Conservation (phyloP, 2,113 vertebrate genomes). For the Daboia siamensis region DNA sequence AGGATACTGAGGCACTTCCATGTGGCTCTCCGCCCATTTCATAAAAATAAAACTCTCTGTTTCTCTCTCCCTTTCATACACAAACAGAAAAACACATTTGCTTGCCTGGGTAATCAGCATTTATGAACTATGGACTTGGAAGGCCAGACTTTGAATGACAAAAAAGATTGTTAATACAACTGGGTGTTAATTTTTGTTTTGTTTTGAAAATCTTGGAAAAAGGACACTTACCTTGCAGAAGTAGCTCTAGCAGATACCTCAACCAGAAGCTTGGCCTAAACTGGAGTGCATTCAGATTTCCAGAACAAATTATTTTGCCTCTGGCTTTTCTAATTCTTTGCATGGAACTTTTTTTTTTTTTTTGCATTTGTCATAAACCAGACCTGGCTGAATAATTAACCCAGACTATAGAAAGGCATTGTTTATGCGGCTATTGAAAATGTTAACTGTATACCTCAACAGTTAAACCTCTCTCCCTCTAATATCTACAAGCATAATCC, state of each 20-base stretch:
- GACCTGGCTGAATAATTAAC: constrained; percentile 46
- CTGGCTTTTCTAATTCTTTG: constrained; percentile 57
- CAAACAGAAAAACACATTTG: constrained; percentile 18
- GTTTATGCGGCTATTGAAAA: background rate
- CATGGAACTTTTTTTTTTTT: background rate
- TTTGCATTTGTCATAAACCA: constrained; percentile 9
- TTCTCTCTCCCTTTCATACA: background rate
- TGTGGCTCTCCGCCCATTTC: constrained; percentile 4
- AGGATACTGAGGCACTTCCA: background rate
- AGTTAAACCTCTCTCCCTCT: background rate
- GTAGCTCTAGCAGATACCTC: constrained; percentile 69
- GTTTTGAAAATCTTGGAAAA: constrained; percentile 72
- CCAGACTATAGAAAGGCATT: background rate
- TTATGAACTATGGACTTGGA: constrained; percentile 60
- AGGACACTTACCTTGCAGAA: constrained; percentile 64
- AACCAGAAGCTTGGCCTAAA: constrained; percentile 64
- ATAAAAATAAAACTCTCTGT: constrained; percentile 10
- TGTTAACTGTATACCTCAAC: background rate
- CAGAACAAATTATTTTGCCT: constrained; percentile 46
- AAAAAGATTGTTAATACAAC: constrained; percentile 71
- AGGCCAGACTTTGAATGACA: constrained; percentile 10
- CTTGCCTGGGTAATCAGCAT: constrained; percentile 60
- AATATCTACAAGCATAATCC: background rate
- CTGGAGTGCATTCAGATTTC: constrained; percentile 57
- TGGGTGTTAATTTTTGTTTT: constrained; percentile 79